These are phyloP conservation scores for Vespertilio murinus DNA, from an alignment of 2,797 vertebrate species.

Conservation along the genomic window DNA sequence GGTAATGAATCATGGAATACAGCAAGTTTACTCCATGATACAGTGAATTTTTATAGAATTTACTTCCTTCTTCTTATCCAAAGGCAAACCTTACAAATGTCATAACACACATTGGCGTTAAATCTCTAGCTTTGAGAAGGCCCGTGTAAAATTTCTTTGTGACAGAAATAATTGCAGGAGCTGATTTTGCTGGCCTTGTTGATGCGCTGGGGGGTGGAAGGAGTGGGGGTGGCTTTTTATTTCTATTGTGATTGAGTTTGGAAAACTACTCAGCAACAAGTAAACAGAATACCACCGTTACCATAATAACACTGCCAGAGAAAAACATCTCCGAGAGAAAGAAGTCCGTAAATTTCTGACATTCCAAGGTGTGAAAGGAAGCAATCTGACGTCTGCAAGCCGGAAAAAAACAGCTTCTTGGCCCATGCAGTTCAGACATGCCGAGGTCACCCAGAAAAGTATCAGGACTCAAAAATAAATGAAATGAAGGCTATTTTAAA, in stretches of 20 bases:
- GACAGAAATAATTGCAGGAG: not conserved
- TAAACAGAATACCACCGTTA: conserved; percentile 65
- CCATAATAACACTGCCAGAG: conserved; percentile 13
- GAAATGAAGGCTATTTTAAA: conserved; percentile 75
- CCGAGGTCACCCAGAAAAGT: conserved; percentile 78
- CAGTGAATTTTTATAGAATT: not conserved
- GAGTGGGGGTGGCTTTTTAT: rapidly evolving
- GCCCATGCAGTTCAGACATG: conserved; percentile 63
- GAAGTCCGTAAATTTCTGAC: conserved; percentile 82
- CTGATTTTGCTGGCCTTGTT: not conserved
- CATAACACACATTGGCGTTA: not conserved
- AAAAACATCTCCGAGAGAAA: conserved; percentile 79
- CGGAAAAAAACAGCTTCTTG: conserved; percentile 82
- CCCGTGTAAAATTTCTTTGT: not conserved
- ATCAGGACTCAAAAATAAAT: conserved; percentile 80
- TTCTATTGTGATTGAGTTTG: conserved; percentile 39
- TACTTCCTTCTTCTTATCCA: not conserved
- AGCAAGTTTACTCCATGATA: not conserved
- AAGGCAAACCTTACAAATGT: not conserved
- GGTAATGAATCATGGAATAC: not conserved
- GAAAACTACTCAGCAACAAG: conserved; percentile 62
- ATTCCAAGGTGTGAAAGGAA: conserved; percentile 87
- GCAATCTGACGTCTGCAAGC: conserved; percentile 83
- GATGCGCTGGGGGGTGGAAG: not conserved
- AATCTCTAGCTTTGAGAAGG: not conserved